Base-by-base conservation (phyloP, 1,140 invertebrate genomes). In the Drosophila sucinea region DNA sequence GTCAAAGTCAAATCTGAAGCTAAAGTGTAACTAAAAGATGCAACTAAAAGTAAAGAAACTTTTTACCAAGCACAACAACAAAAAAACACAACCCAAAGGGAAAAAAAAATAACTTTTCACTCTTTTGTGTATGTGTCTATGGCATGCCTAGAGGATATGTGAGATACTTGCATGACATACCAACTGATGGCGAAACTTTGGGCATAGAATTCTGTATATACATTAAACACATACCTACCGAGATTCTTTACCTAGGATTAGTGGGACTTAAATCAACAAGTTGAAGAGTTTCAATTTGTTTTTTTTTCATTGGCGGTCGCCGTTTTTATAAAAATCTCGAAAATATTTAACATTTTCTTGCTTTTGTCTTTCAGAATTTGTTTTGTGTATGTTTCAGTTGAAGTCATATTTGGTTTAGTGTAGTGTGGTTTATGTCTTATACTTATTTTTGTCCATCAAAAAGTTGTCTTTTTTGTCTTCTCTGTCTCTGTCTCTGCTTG, bases 61-160 rank as follows among this genome's bases (percentile, higher is more conserved):
- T 79, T 30, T 70, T 65, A 47, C 30, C 44, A 66, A 66, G 38
- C 51, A 56, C 66, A 65, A 55, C 61, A 54, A 76, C 56, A 35
- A 63, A 60, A 58, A 60, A n/a, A 10, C 40, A 35, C 30, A 30
- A 17, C 17, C 27, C 64, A 62, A 67, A 63, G 10, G 1, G 33
- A 35, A 44, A 17, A 44, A 17, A 44, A n/a, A 5, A 44, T 17
- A 44, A 47, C 17, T 47, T 17, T 47, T 47, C 23, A 47, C 44
- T 47, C n/a, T 41, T 41, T 25, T 38, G 4, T 38, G 58, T 38
- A 8, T 23, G 40, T 77, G 74, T 65, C 74, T 51, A 51, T 51
- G 7, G 69, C 68, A 72, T 72, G 68, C 67, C 76, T 72, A 58
- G 6, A 77, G 76, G 68, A 78, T 77, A 78, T 78, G 57, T 63